A percentile compares a stretch with the other conserved stretches of the same genome.
phyloP scores from a whole-genome alignment of 2,113 vertebrate species.

The Neotragus pygmaeus region DNA sequence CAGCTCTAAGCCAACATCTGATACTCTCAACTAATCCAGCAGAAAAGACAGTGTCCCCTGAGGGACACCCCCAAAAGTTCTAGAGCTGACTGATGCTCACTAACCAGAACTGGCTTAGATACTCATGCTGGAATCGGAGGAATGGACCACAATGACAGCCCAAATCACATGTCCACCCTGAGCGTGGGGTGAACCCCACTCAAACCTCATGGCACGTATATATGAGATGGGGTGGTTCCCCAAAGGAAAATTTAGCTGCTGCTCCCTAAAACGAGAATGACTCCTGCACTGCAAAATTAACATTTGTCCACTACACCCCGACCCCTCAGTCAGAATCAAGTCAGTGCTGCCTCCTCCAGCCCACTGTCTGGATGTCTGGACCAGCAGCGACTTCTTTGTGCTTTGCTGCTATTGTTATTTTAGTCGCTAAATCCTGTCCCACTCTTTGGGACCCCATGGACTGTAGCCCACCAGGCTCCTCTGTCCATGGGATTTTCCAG shows the following conservation, averaged over 20 bases:
- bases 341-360: background rate
- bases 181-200: background rate
- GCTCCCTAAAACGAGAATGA: background rate
- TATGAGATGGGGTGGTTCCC: background rate
- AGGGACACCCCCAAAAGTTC: background rate
- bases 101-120: background rate
- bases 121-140: background rate
- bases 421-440: background rate
- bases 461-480: background rate
- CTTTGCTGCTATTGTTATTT: background rate
- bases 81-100: background rate
- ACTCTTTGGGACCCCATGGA: background rate
- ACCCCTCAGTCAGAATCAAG: background rate
- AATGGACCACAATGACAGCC: background rate
- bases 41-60: background rate
- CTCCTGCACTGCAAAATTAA: background rate
- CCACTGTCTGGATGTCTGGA: background rate
- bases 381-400: background rate
- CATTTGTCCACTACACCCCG: background rate
- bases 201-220: background rate
- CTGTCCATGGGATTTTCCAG: background rate
- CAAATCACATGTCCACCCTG: background rate
- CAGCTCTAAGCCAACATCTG: background rate
- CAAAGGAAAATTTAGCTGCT: background rate
- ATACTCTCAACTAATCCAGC: background rate